Conservation (phyloP, 2,797 vertebrate species). For the Smutsia temminckii region DNA sequence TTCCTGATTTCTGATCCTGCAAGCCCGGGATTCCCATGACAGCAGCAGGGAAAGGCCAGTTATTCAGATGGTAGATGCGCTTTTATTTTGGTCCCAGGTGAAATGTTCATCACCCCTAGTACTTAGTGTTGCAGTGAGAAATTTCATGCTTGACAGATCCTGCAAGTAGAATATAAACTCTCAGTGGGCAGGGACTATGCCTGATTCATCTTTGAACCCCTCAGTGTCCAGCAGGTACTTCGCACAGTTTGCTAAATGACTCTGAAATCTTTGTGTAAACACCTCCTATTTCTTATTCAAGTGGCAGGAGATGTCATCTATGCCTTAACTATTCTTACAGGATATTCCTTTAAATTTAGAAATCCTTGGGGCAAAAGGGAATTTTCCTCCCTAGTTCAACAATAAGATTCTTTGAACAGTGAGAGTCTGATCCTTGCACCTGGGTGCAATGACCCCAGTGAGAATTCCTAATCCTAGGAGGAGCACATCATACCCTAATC, state of each 20-base stretch:
- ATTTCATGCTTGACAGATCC: background rate
- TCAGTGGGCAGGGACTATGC: background rate
- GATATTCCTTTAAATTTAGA: constrained; percentile 35
- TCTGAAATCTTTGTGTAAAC: background rate
- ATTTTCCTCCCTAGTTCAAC: background rate
- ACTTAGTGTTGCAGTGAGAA: background rate
- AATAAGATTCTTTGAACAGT: background rate
- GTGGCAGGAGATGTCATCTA: background rate
- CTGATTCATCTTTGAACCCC: background rate
- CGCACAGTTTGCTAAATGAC: background rate
- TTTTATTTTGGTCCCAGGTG: background rate
- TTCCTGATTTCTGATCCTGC: background rate
- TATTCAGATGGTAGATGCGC: background rate
- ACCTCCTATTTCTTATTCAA: background rate
- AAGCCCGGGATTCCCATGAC: background rate
- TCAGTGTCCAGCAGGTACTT: background rate
- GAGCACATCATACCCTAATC: background rate
- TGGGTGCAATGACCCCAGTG: background rate
- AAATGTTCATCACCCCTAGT: background rate
- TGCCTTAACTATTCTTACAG: background rate
- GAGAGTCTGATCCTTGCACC: background rate
- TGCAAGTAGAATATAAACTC: background rate
- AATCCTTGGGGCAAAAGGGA: background rate
- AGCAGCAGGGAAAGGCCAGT: background rate
- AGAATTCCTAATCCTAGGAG: background rate